A percentile compares a stretch with the other conserved stretches of the same genome.
Evolutionary conservation across 2,797 vertebrate species (phyloP).

Genomic region (Melopsittacus undulatus): DNA sequence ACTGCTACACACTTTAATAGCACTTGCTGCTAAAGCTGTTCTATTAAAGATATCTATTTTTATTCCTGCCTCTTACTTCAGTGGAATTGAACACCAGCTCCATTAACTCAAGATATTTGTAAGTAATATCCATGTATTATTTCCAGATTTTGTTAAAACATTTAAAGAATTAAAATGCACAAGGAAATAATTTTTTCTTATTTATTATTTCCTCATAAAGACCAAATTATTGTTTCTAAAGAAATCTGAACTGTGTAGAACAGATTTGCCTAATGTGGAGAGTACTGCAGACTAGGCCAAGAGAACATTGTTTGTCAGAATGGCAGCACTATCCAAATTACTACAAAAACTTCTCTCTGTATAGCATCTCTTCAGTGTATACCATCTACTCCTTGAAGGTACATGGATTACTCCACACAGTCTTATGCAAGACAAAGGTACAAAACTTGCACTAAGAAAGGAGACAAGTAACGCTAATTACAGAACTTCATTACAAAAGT

Average conservation of each 20-base stretch:
- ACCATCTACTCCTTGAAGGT: not conserved
- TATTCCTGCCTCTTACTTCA: not conserved
- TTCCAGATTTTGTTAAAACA: not conserved
- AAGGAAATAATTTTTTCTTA: not conserved
- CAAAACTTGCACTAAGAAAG: not conserved
- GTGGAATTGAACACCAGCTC: not conserved
- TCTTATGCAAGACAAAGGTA: not conserved
- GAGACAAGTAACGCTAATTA: not conserved
- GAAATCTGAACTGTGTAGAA: not conserved
- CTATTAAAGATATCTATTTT: not conserved
- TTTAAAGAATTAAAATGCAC: not conserved
- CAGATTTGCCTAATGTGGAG: not conserved
- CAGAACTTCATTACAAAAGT: accelerated
- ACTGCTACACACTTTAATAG: not conserved
- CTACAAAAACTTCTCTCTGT: not conserved
- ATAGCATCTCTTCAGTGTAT: not conserved
- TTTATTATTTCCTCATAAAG: not conserved
- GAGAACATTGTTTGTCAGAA: not conserved
- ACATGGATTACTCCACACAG: not conserved
- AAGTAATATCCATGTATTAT: not conserved
- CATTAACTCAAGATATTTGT: not conserved
- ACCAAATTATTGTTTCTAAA: not conserved
- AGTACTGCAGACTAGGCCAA: not conserved
- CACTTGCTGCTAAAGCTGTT: not conserved
- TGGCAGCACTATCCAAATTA: not conserved